Conservation (phyloP, 2,888 invertebrate species). For the Limnephilus marmoratus region DNA sequence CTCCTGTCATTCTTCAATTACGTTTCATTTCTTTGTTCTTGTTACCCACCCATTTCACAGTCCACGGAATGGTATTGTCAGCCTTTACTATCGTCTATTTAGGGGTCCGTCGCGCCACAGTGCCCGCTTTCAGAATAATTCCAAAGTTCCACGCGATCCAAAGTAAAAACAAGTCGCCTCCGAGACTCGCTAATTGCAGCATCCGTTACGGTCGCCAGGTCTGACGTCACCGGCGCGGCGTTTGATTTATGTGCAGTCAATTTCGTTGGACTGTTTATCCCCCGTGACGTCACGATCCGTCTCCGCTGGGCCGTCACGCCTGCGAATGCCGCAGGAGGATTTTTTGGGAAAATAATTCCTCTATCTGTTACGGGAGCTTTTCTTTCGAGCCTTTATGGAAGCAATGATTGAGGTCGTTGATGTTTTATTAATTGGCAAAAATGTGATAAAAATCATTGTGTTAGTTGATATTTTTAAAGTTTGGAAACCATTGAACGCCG, state of each 20-base stretch:
- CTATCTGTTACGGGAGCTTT: background rate
- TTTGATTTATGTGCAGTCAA: constrained; percentile 53
- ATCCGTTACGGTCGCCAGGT: constrained; percentile 48
- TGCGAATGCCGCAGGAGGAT: constrained; percentile 2
- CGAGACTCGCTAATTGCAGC: constrained; percentile 49
- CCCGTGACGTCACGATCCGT: constrained; percentile 12
- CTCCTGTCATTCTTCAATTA: background rate
- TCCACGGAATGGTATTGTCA: background rate
- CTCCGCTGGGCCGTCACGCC: constrained; percentile 19
- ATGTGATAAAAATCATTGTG: background rate
- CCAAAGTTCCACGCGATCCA: background rate
- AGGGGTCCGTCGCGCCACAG: background rate
- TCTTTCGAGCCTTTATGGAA: background rate
- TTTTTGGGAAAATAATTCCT: constrained; percentile 19
- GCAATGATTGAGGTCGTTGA: background rate
- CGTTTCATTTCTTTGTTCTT: background rate
- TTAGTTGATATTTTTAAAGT: too few relatives aligned
- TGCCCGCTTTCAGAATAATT: background rate
- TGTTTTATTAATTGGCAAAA: background rate
- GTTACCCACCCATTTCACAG: background rate
- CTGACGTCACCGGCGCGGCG: constrained; percentile 27
- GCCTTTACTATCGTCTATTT: background rate
- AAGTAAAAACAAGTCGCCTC: constrained; percentile 22
- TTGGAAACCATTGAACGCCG: too few relatives aligned
- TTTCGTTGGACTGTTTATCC: constrained; percentile 9